Evolutionary conservation across 1,140 invertebrate species (phyloP).

Genomic region (Drosophila lacertosa): DNA sequence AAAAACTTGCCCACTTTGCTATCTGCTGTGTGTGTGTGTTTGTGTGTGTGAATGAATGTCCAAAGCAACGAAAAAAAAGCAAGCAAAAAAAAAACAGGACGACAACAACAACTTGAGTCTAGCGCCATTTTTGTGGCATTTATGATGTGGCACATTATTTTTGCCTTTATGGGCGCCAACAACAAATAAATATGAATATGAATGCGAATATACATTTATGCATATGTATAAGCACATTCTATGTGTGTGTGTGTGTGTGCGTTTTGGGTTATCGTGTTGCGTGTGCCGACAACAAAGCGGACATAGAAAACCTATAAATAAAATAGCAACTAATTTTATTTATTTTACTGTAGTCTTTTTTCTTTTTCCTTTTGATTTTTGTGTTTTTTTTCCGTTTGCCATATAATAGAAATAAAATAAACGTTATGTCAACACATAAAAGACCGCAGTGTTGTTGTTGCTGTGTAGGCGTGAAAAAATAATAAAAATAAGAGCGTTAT

Average conservation of each 20-base stretch:
- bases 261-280: slow-evolving; percentile 57
- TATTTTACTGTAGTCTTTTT: slow-evolving; percentile 58
- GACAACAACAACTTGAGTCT: slow-evolving; percentile 38
- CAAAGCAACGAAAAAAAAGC: slow-evolving; percentile 29
- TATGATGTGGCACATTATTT: slow-evolving; percentile 80
- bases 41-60: slow-evolving; percentile 44
- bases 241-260: slow-evolving; percentile 7
- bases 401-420: slow-evolving; percentile 66
- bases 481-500: slow-evolving; percentile 2
- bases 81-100: slow-evolving; percentile 24
- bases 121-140: slow-evolving; percentile 79
- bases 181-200: slow-evolving; percentile 43
- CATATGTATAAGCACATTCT: neutral
- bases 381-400: slow-evolving; percentile 1
- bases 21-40: slow-evolving; percentile 34
- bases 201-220: slow-evolving; percentile 30
- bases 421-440: slow-evolving; percentile 53
- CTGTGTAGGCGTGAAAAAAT: slow-evolving; percentile 5
- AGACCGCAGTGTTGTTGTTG: slow-evolving; percentile 10
- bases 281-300: slow-evolving; percentile 36
- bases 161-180: slow-evolving; percentile 56
- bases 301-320: slow-evolving; percentile 57
- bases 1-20: slow-evolving; percentile 51
- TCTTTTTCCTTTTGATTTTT: slow-evolving; percentile 7
- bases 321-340: slow-evolving; percentile 81